Conservation (phyloP, 2,113 vertebrate genomes). For the Passer montanus region DNA sequence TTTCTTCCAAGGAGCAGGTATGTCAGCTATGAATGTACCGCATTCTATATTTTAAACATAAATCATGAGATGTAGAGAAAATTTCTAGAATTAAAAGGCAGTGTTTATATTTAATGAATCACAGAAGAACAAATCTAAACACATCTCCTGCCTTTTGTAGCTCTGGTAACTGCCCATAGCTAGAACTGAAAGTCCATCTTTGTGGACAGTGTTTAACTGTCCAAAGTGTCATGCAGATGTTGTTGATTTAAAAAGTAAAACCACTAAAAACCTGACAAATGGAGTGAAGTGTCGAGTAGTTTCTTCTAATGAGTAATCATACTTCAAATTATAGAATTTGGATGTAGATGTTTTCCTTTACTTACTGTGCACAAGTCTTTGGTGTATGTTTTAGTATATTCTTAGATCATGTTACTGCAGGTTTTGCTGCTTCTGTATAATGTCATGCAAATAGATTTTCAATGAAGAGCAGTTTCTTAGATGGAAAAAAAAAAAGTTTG, state of each 20-base stretch:
- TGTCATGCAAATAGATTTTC: neutral
- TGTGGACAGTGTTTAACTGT: neutral
- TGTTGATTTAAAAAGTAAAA: neutral
- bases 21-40: neutral
- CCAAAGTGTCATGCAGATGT: neutral
- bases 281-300: neutral
- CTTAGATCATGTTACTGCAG: neutral
- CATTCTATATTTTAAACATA: neutral
- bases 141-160: neutral
- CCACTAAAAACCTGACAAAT: neutral
- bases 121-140: neutral
- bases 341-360: neutral
- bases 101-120: neutral
- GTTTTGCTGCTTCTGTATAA: neutral
- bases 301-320: neutral
- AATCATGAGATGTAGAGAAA: neutral
- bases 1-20: constrained; percentile 99
- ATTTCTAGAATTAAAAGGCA: neutral
- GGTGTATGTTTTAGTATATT: neutral
- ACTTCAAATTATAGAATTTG: neutral
- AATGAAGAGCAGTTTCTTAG: neutral
- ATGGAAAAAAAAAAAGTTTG: neutral
- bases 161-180: neutral
- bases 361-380: neutral
- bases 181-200: neutral